phyloP scores from a whole-genome alignment of 1,140 invertebrate genomes.

The Drosophila baimaii region DNA sequence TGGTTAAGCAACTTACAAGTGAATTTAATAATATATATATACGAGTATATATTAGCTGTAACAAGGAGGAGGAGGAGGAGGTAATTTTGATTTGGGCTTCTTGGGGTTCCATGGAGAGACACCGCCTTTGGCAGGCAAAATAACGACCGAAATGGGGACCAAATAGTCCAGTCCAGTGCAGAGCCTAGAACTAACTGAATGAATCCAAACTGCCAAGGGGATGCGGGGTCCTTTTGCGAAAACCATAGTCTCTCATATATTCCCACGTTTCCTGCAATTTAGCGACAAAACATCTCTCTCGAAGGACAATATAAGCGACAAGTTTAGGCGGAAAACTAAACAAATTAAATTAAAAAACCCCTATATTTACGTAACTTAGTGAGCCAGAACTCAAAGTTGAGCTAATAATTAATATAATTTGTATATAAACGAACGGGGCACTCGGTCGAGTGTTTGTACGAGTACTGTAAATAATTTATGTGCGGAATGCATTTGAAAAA shows the following conservation, averaged over 20 bases:
- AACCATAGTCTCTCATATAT: conserved; percentile 2
- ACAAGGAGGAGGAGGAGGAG: background rate
- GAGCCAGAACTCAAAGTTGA: conserved; percentile 51
- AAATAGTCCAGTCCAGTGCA: conserved; percentile 56
- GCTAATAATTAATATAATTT: conserved; percentile 40
- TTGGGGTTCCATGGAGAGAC: conserved; percentile 1
- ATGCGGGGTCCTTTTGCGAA: background rate
- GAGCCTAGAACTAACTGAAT: conserved; percentile 35
- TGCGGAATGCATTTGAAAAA: conserved; percentile 37
- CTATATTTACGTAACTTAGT: conserved; percentile 31
- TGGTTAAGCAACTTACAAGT: conserved; percentile 56
- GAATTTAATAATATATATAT: conserved; percentile 49
- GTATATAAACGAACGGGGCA: conserved; percentile 35
- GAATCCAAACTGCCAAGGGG: conserved; percentile 30
- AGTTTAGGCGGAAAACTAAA: conserved; percentile 34
- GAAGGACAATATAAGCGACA: conserved; percentile 41
- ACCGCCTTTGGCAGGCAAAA: conserved; percentile 25
- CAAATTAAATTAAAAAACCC: conserved; percentile 32
- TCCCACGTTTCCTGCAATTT: conserved; percentile 37
- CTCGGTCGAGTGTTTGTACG: conserved; percentile 11
- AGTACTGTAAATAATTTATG: conserved; percentile 50
- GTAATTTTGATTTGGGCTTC: conserved; percentile 6
- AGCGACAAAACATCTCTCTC: conserved; percentile 34
- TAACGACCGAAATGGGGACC: conserved; percentile 46
- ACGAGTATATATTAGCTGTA: conserved; percentile 29